Evolutionary conservation across 2,113 vertebrate genomes (phyloP).

Genomic region (Alethe diademata): DNA sequence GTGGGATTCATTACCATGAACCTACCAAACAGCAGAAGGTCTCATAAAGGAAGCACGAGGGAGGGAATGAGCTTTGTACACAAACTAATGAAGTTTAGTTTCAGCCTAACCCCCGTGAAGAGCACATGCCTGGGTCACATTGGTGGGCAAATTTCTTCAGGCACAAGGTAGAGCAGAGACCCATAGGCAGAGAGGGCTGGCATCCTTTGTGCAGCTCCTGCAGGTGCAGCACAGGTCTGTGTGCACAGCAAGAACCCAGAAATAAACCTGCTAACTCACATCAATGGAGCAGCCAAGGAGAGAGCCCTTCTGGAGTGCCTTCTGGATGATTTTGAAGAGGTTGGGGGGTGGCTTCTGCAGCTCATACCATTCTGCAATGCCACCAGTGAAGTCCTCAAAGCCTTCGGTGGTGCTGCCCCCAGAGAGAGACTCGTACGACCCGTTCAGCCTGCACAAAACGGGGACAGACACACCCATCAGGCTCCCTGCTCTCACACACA

Average conservation of each 20-base stretch:
- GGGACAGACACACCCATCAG: background rate
- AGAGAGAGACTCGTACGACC: conserved; percentile 89
- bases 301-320: conserved; percentile 86
- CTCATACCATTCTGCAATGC: conserved; percentile 90
- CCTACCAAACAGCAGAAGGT: background rate
- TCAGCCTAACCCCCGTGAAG: background rate
- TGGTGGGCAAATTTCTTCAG: background rate
- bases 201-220: background rate
- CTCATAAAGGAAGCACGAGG: background rate
- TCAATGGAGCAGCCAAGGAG: conserved; percentile 95
- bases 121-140: background rate
- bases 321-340: conserved; percentile 89
- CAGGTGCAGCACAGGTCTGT: rapidly evolving
- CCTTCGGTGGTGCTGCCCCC: conserved; percentile 92
- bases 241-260: background rate
- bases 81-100: background rate
- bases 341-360: conserved; percentile 79
- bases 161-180: background rate
- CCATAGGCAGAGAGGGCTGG: background rate
- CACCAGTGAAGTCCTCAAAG: conserved; percentile 94
- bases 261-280: conserved; percentile 69
- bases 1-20: rapidly evolving
- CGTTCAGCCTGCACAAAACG: conserved; percentile 76
- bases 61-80: background rate
- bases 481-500: background rate